Conservation (phyloP, 2,797 vertebrate genomes). For the Halcyon smyrnensis region DNA sequence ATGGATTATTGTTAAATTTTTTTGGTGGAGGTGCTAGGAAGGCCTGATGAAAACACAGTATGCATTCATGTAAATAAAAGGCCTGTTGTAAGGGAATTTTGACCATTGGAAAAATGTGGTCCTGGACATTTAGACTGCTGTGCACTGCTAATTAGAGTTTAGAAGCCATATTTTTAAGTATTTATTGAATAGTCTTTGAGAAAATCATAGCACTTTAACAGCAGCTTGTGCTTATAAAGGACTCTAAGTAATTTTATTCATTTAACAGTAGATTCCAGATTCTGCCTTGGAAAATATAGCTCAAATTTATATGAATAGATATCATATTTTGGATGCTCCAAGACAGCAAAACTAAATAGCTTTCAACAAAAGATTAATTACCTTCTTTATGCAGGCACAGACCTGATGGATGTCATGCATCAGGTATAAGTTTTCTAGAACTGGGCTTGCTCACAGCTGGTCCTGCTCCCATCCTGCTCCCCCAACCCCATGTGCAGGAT, state of each 20-base stretch:
- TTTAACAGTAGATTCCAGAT: background rate
- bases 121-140: background rate
- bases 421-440: background rate
- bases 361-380: background rate
- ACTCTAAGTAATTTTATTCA: background rate
- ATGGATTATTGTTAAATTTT: background rate
- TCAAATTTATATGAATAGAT: background rate
- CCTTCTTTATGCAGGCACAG: background rate
- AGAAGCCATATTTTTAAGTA: background rate
- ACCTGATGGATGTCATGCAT: background rate
- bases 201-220: background rate
- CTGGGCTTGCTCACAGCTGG: background rate
- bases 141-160: background rate
- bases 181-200: background rate
- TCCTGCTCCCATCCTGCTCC: fast-evolving
- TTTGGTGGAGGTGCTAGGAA: background rate
- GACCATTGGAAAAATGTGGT: background rate
- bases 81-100: background rate
- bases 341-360: background rate
- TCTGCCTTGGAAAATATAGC: background rate
- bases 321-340: background rate
- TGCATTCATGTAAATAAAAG: background rate
- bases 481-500: fast-evolving
- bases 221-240: background rate
- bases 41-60: background rate